Evolutionary conservation across 1,140 invertebrate genomes (phyloP).

Genomic region (Lucilia cuprina): DNA sequence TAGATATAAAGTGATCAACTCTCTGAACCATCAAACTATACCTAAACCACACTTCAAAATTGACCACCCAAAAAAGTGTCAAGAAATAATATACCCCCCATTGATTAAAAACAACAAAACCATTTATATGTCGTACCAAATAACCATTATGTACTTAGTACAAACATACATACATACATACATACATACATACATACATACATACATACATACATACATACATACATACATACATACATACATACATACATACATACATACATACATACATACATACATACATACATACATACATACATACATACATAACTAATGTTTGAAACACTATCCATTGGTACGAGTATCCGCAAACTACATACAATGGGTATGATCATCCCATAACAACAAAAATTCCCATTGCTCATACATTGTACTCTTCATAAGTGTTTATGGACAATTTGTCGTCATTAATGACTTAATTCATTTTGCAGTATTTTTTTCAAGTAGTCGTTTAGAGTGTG

Average conservation of each 20-base stretch:
- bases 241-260: too few relatives aligned
- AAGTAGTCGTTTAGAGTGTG: not conserved
- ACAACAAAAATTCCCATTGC: not conserved
- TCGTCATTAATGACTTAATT: conserved; percentile 62
- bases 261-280: too few relatives aligned
- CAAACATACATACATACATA: too few relatives aligned
- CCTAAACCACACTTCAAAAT: not conserved
- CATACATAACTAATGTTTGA: too few relatives aligned
- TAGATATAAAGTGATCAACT: too few relatives aligned
- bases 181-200: too few relatives aligned
- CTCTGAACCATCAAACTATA: not conserved
- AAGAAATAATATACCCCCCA: not conserved
- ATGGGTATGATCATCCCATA: not conserved
- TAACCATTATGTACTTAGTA: too few relatives aligned
- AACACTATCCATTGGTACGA: too few relatives aligned
- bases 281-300: too few relatives aligned
- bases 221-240: too few relatives aligned
- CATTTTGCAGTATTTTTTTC: conserved; percentile 49
- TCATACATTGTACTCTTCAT: not conserved
- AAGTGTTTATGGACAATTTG: conserved; percentile 58
- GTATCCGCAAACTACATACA: not conserved
- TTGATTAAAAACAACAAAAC: not conserved
- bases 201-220: too few relatives aligned
- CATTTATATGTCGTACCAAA: not conserved
- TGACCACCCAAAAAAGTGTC: not conserved